A percentile compares a stretch with the other conserved stretches of the same genome.
These are phyloP conservation scores for Congeria kusceri DNA, from an alignment of 2,888 invertebrate species.

Conservation along the genomic window DNA sequence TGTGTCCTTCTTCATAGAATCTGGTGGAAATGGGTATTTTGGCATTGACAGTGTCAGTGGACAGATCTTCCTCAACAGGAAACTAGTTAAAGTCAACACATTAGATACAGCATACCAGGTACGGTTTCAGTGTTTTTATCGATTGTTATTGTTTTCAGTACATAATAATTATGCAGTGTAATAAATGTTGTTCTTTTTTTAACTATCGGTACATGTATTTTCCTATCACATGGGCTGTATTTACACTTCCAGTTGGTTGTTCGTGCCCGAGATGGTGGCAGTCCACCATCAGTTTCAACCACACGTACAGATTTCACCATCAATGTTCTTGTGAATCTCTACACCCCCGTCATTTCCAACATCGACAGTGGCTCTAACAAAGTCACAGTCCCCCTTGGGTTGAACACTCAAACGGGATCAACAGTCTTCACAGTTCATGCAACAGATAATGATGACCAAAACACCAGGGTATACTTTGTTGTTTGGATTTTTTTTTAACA, in stretches of 20 bases:
- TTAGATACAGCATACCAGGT: slow-evolving; percentile 52
- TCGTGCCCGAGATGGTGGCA: slow-evolving; percentile 75
- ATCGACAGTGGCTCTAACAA: slow-evolving; percentile 20
- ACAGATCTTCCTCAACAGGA: slow-evolving; percentile 59
- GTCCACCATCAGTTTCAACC: slow-evolving; percentile 60
- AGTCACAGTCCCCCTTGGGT: slow-evolving; percentile 63
- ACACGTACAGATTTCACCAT: slow-evolving; percentile 63
- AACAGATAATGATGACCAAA: slow-evolving; percentile 66
- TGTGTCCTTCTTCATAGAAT: slow-evolving; percentile 61
- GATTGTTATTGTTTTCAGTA: too few species aligned
- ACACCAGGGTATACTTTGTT: slow-evolving; percentile 12
- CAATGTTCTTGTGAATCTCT: slow-evolving; percentile 71
- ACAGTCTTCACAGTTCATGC: slow-evolving; percentile 69
- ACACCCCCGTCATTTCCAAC: slow-evolving; percentile 65
- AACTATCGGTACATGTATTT: too few species aligned
- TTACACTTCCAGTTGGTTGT: slow-evolving; percentile 63
- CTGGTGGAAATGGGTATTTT: slow-evolving; percentile 71
- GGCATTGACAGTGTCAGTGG: slow-evolving; percentile 69
- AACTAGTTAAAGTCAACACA: background rate
- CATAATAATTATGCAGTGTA: too few species aligned
- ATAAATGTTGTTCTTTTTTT: too few species aligned
- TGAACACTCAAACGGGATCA: slow-evolving; percentile 34
- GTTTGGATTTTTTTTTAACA: too few species aligned
- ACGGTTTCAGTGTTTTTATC: too few species aligned
- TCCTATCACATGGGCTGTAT: too few species aligned